Conservation (phyloP, 2,113 vertebrate species). For the Pandion haliaetus region DNA sequence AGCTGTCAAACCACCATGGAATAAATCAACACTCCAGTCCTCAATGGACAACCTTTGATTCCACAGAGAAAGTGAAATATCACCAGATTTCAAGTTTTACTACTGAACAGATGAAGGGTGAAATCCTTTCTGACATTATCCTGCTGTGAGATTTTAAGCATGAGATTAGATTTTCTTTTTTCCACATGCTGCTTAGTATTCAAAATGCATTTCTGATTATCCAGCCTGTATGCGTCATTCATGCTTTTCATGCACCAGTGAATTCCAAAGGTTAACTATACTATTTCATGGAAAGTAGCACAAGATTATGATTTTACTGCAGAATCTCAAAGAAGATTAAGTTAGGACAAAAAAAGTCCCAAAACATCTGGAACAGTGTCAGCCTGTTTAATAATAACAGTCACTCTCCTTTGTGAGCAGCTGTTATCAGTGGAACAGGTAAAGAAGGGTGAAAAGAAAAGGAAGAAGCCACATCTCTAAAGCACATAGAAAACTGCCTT, state of each 20-base stretch:
- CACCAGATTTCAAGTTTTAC: constrained; percentile 3
- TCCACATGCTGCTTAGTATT: background rate
- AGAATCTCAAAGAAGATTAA: background rate
- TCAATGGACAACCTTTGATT: background rate
- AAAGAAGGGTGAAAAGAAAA: background rate
- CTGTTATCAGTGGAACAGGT: background rate
- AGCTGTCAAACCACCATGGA: background rate
- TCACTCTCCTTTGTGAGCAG: background rate
- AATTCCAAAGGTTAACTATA: constrained; percentile 41
- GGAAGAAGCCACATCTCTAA: background rate
- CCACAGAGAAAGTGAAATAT: background rate
- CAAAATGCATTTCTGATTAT: background rate
- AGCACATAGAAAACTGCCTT: background rate
- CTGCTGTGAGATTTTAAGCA: constrained; percentile 29
- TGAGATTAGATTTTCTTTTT: constrained; percentile 13
- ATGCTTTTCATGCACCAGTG: background rate
- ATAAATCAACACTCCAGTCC: constrained; percentile 1
- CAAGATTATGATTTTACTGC: background rate
- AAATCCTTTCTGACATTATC: constrained; percentile 34
- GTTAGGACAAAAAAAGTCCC: background rate
- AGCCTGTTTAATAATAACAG: background rate
- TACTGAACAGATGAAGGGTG: background rate
- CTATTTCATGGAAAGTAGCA: background rate
- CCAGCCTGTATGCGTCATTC: background rate
- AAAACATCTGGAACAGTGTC: background rate